These are phyloP conservation scores for Gortyna flavago DNA, from an alignment of 2,888 invertebrate species.

Conservation along the genomic window DNA sequence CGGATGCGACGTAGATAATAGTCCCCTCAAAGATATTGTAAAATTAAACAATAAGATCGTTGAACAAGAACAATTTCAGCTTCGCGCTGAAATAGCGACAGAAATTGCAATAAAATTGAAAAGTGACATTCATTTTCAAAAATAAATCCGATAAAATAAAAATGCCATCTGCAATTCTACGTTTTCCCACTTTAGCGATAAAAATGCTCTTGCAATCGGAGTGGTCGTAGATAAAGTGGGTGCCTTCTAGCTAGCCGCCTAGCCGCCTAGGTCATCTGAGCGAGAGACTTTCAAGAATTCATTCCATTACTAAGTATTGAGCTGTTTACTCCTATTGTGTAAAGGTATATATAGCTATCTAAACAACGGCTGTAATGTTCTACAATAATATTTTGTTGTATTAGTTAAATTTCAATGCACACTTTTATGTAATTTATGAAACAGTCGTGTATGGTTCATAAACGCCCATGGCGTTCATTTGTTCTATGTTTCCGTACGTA, in stretches of 20 bases:
- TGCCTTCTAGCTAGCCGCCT: slow-evolving; percentile 32
- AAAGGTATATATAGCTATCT: slow-evolving; percentile 6
- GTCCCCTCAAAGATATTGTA: slow-evolving; percentile 21
- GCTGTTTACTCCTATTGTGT: slow-evolving; percentile 22
- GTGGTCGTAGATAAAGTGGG: slow-evolving; percentile 55
- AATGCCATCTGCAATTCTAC: slow-evolving; percentile 61
- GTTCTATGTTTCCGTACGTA: slow-evolving; percentile 30
- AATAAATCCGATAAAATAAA: slow-evolving; percentile 59
- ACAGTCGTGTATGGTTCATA: slow-evolving; percentile 24
- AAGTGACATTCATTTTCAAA: slow-evolving; percentile 57
- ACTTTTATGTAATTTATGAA: slow-evolving; percentile 35
- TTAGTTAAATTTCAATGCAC: slow-evolving; percentile 5
- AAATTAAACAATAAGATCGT: slow-evolving; percentile 39
- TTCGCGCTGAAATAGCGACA: slow-evolving; percentile 20
- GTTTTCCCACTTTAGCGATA: slow-evolving; percentile 53
- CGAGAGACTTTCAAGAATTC: slow-evolving; percentile 73
- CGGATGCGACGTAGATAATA: slow-evolving; percentile 32
- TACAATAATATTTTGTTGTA: not conserved
- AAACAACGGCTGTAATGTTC: not conserved
- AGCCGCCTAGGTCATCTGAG: slow-evolving; percentile 59
- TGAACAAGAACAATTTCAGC: slow-evolving; percentile 26
- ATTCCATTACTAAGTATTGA: slow-evolving; percentile 72
- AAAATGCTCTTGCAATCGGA: slow-evolving; percentile 60
- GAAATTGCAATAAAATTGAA: slow-evolving; percentile 51
- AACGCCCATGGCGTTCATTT: slow-evolving; percentile 31